A percentile compares a stretch with the other conserved stretches of the same genome.
Evolutionary conservation across 1,140 invertebrate genomes (phyloP).

Genomic region (Listronotus bonariensis): DNA sequence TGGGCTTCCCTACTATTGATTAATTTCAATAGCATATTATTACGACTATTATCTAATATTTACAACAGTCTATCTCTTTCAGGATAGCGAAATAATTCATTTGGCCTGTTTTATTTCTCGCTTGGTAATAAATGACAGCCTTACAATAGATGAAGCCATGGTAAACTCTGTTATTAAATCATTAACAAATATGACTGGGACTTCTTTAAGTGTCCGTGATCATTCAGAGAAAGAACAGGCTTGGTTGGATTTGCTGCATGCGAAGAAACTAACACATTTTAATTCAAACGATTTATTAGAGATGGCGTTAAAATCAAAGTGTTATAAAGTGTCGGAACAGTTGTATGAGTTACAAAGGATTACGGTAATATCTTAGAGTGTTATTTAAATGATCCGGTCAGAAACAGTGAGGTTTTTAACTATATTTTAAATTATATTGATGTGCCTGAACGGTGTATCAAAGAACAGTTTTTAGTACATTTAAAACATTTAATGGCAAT

Average conservation of each 20-base stretch:
- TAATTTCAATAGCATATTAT: no score
- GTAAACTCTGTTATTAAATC: constrained; percentile 56
- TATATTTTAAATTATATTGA: constrained; percentile 74
- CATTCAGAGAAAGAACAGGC: constrained; percentile 79
- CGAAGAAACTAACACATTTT: constrained; percentile 68
- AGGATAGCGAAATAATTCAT: constrained; percentile 60
- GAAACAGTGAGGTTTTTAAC: constrained; percentile 73
- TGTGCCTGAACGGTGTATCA: constrained; percentile 56
- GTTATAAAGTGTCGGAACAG: constrained; percentile 58
- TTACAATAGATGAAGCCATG: constrained; percentile 55
- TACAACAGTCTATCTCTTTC: constrained; percentile 21
- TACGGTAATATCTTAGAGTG: constrained; percentile 58
- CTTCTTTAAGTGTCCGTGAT: constrained; percentile 54
- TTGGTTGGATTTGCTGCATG: constrained; percentile 74
- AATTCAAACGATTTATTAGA: constrained; percentile 53
- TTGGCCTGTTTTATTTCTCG: constrained; percentile 60
- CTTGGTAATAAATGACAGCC: constrained; percentile 57
- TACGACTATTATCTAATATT: no score
- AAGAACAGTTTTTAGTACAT: constrained; percentile 57
- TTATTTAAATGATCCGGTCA: constrained; percentile 60
- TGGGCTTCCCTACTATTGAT: no score
- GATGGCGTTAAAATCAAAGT: constrained; percentile 55
- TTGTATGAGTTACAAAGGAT: constrained; percentile 56
- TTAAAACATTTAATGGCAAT: constrained; percentile 55
- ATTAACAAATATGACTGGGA: constrained; percentile 55